Conservation (phyloP, 2,888 invertebrate genomes). For the Mythimna loreyi region DNA sequence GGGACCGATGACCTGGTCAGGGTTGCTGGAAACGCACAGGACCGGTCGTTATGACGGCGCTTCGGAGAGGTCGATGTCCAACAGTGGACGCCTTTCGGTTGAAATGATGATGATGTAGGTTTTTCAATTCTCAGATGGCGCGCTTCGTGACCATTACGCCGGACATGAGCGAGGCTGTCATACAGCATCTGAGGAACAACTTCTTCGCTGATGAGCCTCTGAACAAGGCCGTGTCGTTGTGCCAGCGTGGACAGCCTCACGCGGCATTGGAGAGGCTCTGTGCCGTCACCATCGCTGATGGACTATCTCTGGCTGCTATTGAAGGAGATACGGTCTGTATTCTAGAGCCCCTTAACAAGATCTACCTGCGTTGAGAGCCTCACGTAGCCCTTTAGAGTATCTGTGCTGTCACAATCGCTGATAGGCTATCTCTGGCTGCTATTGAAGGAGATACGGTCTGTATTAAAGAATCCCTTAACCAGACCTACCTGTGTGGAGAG, state of each 20-base stretch:
- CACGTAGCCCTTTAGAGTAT: constrained; percentile 94
- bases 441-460: constrained; percentile 91
- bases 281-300: constrained; percentile 93
- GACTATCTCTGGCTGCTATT: constrained; percentile 93
- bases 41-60: too few species aligned
- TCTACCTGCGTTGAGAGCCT: constrained; percentile 93
- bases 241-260: constrained; percentile 93
- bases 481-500: constrained; percentile 93
- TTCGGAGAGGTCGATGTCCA: too few species aligned
- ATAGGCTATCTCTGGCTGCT: constrained; percentile 93
- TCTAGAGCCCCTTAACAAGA: constrained; percentile 94
- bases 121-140: constrained; percentile 67
- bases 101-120: neutral
- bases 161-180: constrained; percentile 90
- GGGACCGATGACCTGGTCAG: too few species aligned
- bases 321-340: constrained; percentile 91
- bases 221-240: constrained; percentile 94
- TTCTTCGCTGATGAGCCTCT: constrained; percentile 96
- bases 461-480: constrained; percentile 89
- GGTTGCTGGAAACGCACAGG: too few species aligned
- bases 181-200: constrained; percentile 93
- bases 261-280: constrained; percentile 94
- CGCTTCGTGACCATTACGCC: constrained; percentile 80
- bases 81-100: too few species aligned
- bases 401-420: constrained; percentile 93